Base-by-base conservation (phyloP, 2,888 invertebrate species). In the Drosophila parthenogenetica region DNA sequence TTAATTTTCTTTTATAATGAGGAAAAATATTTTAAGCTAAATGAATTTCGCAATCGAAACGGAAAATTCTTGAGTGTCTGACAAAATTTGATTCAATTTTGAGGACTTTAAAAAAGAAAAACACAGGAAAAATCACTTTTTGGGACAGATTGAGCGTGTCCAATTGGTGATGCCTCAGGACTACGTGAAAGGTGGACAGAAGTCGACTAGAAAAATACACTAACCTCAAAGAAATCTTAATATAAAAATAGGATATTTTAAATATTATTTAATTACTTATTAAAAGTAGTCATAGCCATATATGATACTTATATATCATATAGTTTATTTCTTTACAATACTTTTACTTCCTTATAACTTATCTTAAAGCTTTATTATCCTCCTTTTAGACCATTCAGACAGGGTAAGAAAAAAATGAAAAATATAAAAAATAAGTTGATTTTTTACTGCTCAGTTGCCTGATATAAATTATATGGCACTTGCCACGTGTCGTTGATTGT, bases 401-500 rank as follows among this genome's bases (percentile, higher is more conserved):
- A 57, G 46, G 25, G 57, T 37, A 46, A 16, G 7, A 51, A 59
- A 62, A 45, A 66, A 39, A 37, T n/a, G 13, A 51, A 22, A 53
- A 32, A 45, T 17, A 49, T 25, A 39, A 59, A 37, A 58, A 59
- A 71, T 57, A 71, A 71, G 71, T 61, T 59, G 42, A 60, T 66
- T 63, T 73, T 60, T 66, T 70, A 53, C 58, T 60, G 40, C 50
- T 46, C 60, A 59, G 51, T 51, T 70, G 57, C 51, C 48, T 48
- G 70, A 66, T 87, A 79, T 72, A 86, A 85, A 87, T 85, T 85
- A 85, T 85, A 79, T 79, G 86, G 83, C 83, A 77, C 73, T 83
- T 81, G 81, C 81, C 87, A 85, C 85, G 85, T 85, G 85, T 85
- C 85, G 73, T 59, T 85, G 87, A 85, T 85, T 85, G 85, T 75